Percentiles rank a stretch among this genome's conserved stretches.
Conservation (phyloP, 2,113 vertebrate species). For the Arenaria interpres region DNA sequence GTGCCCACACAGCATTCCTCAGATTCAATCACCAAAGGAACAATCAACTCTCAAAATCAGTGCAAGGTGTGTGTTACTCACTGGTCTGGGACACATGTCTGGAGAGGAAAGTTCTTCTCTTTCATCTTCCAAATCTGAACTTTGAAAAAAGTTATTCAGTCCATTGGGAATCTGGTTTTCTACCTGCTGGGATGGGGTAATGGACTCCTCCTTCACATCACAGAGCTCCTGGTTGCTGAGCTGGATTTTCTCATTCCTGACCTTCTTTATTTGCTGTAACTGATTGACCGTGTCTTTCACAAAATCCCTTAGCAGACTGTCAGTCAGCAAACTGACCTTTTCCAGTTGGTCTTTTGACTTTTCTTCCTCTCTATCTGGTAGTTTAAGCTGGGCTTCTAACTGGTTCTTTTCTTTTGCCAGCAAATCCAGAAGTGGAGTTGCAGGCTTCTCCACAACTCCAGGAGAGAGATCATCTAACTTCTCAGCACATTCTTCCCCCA, state of each 20-base stretch:
- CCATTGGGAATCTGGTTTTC: constrained; percentile 64
- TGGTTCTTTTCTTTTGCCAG: constrained; percentile 78
- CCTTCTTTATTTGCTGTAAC: constrained; percentile 85
- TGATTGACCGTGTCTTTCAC: constrained; percentile 85
- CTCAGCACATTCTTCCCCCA: constrained; percentile 64
- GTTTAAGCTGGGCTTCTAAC: constrained; percentile 71
- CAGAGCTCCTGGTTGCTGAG: constrained; percentile 75
- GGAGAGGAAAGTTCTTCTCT: constrained; percentile 91
- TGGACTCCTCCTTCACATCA: constrained; percentile 50
- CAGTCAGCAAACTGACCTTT: constrained; percentile 80
- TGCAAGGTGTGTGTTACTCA: constrained; percentile 74
- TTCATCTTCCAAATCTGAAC: constrained; percentile 77
- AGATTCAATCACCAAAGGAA: background rate
- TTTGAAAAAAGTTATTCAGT: constrained; percentile 76
- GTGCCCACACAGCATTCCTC: background rate
- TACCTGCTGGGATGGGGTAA: background rate
- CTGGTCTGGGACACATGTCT: constrained; percentile 87
- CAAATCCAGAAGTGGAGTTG: constrained; percentile 79
- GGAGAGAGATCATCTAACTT: constrained; percentile 58
- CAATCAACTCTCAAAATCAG: background rate
- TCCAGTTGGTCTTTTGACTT: constrained; percentile 65
- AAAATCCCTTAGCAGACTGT: constrained; percentile 84
- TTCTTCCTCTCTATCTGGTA: constrained; percentile 55
- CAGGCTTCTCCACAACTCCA: constrained; percentile 54
- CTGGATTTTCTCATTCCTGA: constrained; percentile 86